These are phyloP conservation scores for Dexiosoma caninum DNA, from an alignment of 2,888 invertebrate genomes.

Conservation along the genomic window DNA sequence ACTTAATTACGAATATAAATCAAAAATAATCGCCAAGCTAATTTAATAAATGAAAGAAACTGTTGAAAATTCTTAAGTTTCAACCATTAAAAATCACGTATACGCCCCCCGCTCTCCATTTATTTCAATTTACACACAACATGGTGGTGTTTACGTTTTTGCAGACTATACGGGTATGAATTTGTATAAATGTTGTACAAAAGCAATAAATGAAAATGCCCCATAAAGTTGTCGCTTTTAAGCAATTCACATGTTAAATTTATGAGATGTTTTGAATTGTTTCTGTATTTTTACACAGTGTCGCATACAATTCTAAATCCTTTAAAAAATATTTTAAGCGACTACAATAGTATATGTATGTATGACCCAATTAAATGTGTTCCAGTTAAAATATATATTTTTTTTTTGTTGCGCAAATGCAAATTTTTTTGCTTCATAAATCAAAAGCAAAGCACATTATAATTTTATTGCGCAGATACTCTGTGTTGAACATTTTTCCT, in stretches of 20 bases:
- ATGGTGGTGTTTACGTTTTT: neutral
- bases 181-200: neutral
- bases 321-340: conserved; percentile 31
- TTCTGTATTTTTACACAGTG: neutral
- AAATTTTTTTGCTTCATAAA: conserved; percentile 19
- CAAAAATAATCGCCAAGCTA: too few relatives aligned
- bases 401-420: conserved; percentile 11
- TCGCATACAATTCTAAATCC: conserved; percentile 19
- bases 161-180: neutral
- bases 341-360: neutral
- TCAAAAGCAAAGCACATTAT: conserved; percentile 15
- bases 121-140: conserved; percentile 5
- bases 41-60: too few relatives aligned
- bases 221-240: conserved; percentile 3
- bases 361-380: conserved; percentile 40
- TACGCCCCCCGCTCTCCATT: neutral
- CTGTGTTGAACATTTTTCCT: neutral
- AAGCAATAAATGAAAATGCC: conserved; percentile 2
- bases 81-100: neutral
- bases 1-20: too few relatives aligned
- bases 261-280: conserved; percentile 26
- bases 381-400: conserved; percentile 17
- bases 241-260: conserved; percentile 18
- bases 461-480: neutral
- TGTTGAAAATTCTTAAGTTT: too few relatives aligned